phyloP scores from a whole-genome alignment of 64 coral and sea anemone species.

The Hydrozoanthus tunicans region DNA sequence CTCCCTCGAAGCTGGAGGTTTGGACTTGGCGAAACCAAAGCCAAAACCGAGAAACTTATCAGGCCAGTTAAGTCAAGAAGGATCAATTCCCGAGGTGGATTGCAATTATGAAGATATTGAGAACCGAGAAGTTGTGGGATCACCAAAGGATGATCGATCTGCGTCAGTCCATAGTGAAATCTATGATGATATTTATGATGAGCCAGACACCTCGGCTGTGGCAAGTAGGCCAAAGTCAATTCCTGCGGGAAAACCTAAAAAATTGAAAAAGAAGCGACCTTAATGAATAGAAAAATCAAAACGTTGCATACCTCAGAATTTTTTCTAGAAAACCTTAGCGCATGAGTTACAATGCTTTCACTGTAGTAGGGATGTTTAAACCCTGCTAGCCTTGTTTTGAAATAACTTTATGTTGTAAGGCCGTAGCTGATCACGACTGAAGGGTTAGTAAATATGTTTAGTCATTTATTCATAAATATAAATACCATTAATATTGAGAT shows the following conservation, averaged over 20 bases:
- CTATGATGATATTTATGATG: slow-evolving; percentile 75
- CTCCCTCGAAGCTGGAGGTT: slow-evolving; percentile 76
- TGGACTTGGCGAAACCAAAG: slow-evolving; percentile 65
- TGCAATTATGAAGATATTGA: slow-evolving; percentile 60
- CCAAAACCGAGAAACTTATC: slow-evolving; percentile 32
- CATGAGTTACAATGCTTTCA: no score
- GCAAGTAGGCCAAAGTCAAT: slow-evolving; percentile 51
- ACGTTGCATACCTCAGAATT: not conserved
- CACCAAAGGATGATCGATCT: slow-evolving; percentile 34
- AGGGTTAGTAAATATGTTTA: no score
- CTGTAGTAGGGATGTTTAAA: no score
- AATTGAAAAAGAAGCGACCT: slow-evolving; percentile 6
- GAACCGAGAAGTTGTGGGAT: slow-evolving; percentile 2
- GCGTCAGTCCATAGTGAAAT: slow-evolving; percentile 57
- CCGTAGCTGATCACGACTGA: no score
- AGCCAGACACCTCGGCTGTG: slow-evolving; percentile 28
- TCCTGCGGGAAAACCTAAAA: slow-evolving; percentile 49
- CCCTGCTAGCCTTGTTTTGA: not conserved
- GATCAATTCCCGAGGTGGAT: slow-evolving; percentile 48
- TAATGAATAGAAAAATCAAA: not conserved
- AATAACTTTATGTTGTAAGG: no score
- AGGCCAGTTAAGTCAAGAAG: slow-evolving; percentile 43
- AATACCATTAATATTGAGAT: no score
- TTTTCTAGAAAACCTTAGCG: no score
- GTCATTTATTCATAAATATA: no score